Evolutionary conservation across 1,140 invertebrate species (phyloP), one percentile per base, ranked within the genome.

Genomic region (Drosophila dunni): DNA sequence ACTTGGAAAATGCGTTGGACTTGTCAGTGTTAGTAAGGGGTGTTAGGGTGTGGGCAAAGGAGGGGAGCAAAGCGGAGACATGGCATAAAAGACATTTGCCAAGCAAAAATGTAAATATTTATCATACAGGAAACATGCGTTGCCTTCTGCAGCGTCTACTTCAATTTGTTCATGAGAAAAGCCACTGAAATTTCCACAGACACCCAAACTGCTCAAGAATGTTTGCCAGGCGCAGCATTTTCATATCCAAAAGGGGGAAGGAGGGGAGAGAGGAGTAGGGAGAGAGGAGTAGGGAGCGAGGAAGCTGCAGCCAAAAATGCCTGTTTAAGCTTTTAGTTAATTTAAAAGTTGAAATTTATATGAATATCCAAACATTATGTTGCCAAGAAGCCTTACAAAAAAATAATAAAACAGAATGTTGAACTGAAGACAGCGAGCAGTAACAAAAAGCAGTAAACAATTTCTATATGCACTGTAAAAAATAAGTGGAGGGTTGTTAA

Each of bases 21-120:
- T 33, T 34, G 50, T 53, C 24, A 34, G 50, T n/a, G 50, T 13
- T 1, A n/a, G n/a, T n/a, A 29, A 51, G 50, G 50, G 7, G 50
- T 4, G 6, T 11, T 24, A 51, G 10, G 7, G 15, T 13, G 24
- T 15, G 2, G 48, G 29, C 2, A 7, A 4, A 34, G 7, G 3
- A 5, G 29, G 7, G 7, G 45, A 11, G 15, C 34, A n/a, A n/a
- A 38, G 45, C 45, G 77, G 74, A 54, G 48, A 69, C 79, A 69
- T 75, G 56, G 70, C 74, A 72, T 81, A 65, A 89, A 89, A 89
- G 80, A 84, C 84, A 84, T 84, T 83, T 89, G 80, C 68, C 70
- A 73, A 90, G 81, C 75, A 75, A 90, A 89, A 81, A 81, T 89
- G 84, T 89, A 89, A 89, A 89, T 89, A 89, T 89, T 89, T 90